phyloP scores from a whole-genome alignment of 1,140 invertebrate genomes.

The Orussus abietinus region DNA sequence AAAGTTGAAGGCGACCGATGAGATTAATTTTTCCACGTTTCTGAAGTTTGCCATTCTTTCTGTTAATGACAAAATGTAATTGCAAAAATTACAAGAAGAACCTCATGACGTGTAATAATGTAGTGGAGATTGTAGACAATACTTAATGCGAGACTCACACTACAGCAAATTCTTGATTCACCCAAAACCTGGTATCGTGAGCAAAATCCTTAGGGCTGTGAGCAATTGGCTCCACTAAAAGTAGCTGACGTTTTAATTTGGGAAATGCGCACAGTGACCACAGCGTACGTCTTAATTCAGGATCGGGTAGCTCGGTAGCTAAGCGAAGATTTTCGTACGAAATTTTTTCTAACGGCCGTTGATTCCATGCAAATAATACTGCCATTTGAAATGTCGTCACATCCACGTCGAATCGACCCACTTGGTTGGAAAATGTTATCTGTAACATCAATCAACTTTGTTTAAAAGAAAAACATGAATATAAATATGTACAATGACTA shows the following conservation, averaged over 20 bases:
- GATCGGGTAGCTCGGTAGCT: slow-evolving; percentile 95
- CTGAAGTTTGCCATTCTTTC: slow-evolving; percentile 92
- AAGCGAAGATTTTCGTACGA: slow-evolving; percentile 92
- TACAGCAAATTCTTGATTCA: slow-evolving; percentile 94
- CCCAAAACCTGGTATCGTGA: slow-evolving; percentile 90
- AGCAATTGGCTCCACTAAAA: slow-evolving; percentile 75
- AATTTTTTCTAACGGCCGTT: slow-evolving; percentile 85
- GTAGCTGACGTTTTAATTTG: slow-evolving; percentile 89
- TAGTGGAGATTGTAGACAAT: slow-evolving; percentile 3
- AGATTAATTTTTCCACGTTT: slow-evolving; percentile 91
- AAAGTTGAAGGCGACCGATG: slow-evolving; percentile 89
- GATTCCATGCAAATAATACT: slow-evolving; percentile 99
- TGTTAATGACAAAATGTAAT: slow-evolving; percentile 38
- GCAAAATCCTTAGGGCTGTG: slow-evolving; percentile 90
- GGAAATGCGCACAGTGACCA: slow-evolving; percentile 97
- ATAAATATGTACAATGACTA: background rate
- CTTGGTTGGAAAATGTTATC: slow-evolving; percentile 92
- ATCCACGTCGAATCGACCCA: slow-evolving; percentile 95
- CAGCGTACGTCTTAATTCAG: slow-evolving; percentile 91
- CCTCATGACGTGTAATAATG: slow-evolving; percentile 7
- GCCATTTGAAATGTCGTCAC: slow-evolving; percentile 99
- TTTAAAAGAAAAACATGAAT: slow-evolving; percentile 7
- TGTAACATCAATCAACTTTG: slow-evolving; percentile 42
- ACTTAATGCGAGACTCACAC: slow-evolving; percentile 56
- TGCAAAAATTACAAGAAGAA: slow-evolving; percentile 10